These are phyloP conservation scores for Temnothorax nylanderi DNA, from an alignment of 1,140 invertebrate genomes.

Conservation along the genomic window DNA sequence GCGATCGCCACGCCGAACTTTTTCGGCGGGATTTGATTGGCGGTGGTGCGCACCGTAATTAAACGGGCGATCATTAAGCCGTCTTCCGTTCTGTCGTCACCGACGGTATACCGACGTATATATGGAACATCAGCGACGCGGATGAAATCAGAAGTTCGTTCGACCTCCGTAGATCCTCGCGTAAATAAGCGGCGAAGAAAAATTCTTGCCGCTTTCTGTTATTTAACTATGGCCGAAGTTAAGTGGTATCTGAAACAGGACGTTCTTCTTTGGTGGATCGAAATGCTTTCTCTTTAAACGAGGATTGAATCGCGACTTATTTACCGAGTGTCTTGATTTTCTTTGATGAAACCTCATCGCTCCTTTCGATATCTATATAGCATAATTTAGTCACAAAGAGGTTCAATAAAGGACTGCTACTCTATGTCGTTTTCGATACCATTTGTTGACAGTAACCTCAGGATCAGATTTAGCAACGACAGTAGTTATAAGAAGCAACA, in stretches of 20 bases:
- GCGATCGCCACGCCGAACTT: conserved; percentile 24
- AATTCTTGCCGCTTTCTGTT: neutral
- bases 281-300: neutral
- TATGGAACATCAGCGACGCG: neutral
- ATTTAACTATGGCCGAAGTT: neutral
- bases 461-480: neutral
- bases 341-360: neutral
- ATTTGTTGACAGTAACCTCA: neutral
- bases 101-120: neutral
- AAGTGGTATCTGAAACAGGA: neutral
- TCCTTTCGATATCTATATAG: neutral
- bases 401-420: neutral
- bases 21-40: conserved; percentile 48
- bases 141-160: neutral
- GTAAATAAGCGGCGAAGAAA: neutral
- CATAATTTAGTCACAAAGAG: neutral
- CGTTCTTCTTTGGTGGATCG: neutral
- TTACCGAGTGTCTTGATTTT: neutral
- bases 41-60: conserved; percentile 39
- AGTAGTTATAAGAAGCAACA: neutral
- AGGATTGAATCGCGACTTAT: conserved; percentile 24
- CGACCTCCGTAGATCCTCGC: neutral
- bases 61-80: conserved; percentile 48
- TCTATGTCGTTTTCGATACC: neutral
- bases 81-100: neutral